Conservation (phyloP, 2,888 invertebrate species). For the Drosophila mimica region DNA sequence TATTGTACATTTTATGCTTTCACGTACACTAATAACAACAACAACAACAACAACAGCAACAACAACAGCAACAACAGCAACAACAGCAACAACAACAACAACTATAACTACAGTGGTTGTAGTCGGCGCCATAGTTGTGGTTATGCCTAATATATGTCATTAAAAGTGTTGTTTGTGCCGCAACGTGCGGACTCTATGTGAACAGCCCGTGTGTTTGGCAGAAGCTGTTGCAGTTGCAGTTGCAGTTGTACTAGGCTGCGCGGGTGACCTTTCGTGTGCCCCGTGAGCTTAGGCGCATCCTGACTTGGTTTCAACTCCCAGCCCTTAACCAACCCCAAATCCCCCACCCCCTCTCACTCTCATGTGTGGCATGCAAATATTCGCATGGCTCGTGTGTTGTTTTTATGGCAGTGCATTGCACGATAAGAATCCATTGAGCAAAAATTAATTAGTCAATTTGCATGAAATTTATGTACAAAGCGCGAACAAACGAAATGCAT, state of each 20-base stretch:
- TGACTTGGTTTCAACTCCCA: constrained; percentile 11
- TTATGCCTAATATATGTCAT: constrained; percentile 78
- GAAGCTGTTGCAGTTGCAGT: not conserved
- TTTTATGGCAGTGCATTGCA: constrained; percentile 65
- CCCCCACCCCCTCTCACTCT: constrained; percentile 9
- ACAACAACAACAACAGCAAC: not conserved
- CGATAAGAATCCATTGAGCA: constrained; percentile 81
- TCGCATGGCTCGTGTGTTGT: constrained; percentile 25
- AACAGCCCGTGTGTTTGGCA: not conserved
- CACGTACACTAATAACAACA: not conserved
- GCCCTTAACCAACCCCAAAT: constrained; percentile 6
- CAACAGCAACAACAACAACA: not conserved
- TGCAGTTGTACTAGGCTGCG: constrained; percentile 42
- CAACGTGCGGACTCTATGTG: constrained; percentile 28
- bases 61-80: constrained; percentile 1
- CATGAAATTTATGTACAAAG: constrained; percentile 80
- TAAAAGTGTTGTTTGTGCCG: constrained; percentile 70
- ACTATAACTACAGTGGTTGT: constrained; percentile 12
- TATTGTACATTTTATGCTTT: constrained; percentile 61
- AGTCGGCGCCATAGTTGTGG: constrained; percentile 62
- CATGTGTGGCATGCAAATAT: constrained; percentile 43
- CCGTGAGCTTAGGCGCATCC: constrained; percentile 50
- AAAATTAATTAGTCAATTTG: constrained; percentile 83
- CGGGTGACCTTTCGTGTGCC: constrained; percentile 47
- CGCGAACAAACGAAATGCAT: constrained; percentile 76